phyloP scores from a whole-genome alignment of 2,888 invertebrate species.

The Homarus gammarus region DNA sequence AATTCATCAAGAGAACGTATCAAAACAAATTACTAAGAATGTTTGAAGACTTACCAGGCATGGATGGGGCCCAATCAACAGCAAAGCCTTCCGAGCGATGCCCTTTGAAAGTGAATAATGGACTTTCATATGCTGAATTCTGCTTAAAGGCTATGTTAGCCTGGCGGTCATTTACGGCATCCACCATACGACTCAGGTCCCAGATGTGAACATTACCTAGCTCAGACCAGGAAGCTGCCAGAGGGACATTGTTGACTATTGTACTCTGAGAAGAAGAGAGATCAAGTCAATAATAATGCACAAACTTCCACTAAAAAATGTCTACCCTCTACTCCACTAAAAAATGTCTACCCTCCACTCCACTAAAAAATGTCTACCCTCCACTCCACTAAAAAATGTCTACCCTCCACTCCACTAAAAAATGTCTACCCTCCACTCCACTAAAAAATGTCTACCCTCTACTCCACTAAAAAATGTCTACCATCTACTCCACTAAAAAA shows the following conservation, averaged over 20 bases:
- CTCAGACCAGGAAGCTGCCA: conserved; percentile 98
- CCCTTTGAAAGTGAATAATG: conserved; percentile 92
- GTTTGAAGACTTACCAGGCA: conserved; percentile 83
- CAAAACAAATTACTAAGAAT: background rate
- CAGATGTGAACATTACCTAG: conserved; percentile 94
- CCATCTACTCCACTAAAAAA: no score
- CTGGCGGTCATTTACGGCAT: conserved; percentile 86
- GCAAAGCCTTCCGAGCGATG: conserved; percentile 97
- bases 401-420: no score
- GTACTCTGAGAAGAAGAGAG: conserved; percentile 79
- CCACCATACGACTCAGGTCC: conserved; percentile 90
- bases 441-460: background rate
- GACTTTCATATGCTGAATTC: conserved; percentile 79
- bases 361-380: no score
- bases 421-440: no score
- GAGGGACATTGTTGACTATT: conserved; percentile 50
- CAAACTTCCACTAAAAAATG: background rate
- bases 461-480: no score
- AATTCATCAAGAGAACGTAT: background rate
- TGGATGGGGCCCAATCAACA: conserved; percentile 92
- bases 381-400: no score
- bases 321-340: background rate
- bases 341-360: no score
- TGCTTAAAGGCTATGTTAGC: conserved; percentile 74
- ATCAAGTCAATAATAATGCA: no score